Base-by-base conservation (phyloP, 2,113 vertebrate genomes). In the Percopsis transmontana region DNA sequence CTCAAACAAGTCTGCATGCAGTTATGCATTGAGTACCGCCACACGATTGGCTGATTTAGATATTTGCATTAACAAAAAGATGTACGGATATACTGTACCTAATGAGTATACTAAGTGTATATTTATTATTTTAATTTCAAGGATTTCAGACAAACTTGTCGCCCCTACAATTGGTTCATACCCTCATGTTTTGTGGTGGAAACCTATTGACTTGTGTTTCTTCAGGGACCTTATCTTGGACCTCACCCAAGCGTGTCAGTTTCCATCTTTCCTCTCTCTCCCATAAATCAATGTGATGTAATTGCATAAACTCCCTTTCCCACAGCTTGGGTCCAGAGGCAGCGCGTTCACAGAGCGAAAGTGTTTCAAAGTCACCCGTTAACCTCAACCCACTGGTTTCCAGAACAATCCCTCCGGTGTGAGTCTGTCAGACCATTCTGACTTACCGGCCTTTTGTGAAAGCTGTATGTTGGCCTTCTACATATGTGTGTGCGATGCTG, bases 241-340 rank as follows among this genome's bases (percentile, higher is more conserved):
- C 38, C 44, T 55, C 63, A 54, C 88, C 90, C 90, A 91, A 85
- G 78, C 77, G 51, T 81, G 81, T 91, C 81, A 79, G 77, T 85
- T 90, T 91, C 82, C 89, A 87, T 89, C 84, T 79, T 87, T 87
- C 80, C 80, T 81, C 77, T 71, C 57, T 68, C 64, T 73, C 67
- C 75, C 82, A 87, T 92, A 91, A 92, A 91, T 91, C 87, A 89
- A 81, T 80, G 85, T 91, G 91, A 90, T 89, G 87, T 88, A 90
- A 91, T 88, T 89, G 79, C 81, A 84, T 80, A 78, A 88, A 88
- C 81, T 87, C 84, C 79, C 85, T 81, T 92, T 92, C 90, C 90
- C 90, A 92, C 90, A 89, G 81, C 81, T 79, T 14, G 1, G 61
- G 62, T 64, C 68, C 64, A 42, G 23, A 78, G 69, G 70, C 66